Evolutionary conservation across 2,113 vertebrate species (phyloP), one percentile per base, ranked within the genome.

Genomic region (Mus musculus): DNA sequence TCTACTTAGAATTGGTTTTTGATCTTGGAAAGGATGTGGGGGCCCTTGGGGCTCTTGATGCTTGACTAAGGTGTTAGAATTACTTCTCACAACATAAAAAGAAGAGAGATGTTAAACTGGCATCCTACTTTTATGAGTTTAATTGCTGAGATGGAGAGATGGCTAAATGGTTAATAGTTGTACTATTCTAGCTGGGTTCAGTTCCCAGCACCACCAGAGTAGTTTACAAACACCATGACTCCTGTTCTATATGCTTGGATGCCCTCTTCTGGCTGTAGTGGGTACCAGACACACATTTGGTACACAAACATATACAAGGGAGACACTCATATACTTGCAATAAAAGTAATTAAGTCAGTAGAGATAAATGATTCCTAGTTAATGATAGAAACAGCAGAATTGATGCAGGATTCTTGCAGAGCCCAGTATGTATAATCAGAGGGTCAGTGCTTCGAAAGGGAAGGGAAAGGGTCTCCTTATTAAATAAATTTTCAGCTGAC

Each of bases 101-200:
- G 30, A 95, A 92, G 71, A 20, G 26, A 16, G 26, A 30, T 22
- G 94, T 46, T 80, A 36, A 77, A 91, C 59, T 80, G 75, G 71
- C 26, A 93, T 30, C 85, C n/a, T 89, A 81, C 54, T 94, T 95
- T 93, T 61, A 93, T 75, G 73, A 95, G 20, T 93, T 89, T 88
- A 95, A 91, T 61, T 61, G 82, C 19, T 26, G 12, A 56, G 2
- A 42, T 77, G 26, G 42, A 77, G 42, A 49, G 73, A 49, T 26
- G 26, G 30, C 24, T 42, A 39, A 84, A 14, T 2, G 10, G 56
- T 11, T 42, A 28, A 16, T 13, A 63, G 14, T 28, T 84, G 22
- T 39, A 82, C n/a, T 63, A 8, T 22, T 84, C 24, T 61, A 19
- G 24, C n/a, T 42, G 56, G 56, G n/a, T 10, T 42, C 81, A 84